Conservation (phyloP, 2,113 vertebrate genomes). For the Panurus biarmicus region DNA sequence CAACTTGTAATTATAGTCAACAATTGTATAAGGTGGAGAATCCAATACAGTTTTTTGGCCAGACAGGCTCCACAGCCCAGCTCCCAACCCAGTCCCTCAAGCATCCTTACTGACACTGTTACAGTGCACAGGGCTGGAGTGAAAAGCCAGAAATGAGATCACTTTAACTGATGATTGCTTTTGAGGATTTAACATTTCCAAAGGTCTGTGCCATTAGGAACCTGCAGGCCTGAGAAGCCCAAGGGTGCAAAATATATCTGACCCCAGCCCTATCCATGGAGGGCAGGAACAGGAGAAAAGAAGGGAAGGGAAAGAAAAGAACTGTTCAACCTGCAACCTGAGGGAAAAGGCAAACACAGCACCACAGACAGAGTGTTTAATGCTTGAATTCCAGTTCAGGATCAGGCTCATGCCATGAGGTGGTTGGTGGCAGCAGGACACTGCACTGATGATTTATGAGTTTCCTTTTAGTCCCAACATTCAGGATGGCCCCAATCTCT, state of each 20-base stretch:
- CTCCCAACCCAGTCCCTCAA: background rate
- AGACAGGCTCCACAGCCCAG: background rate
- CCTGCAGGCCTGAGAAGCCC: background rate
- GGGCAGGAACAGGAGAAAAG: background rate
- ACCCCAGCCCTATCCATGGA: accelerated
- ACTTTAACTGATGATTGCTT: background rate
- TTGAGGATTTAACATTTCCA: background rate
- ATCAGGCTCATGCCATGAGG: background rate
- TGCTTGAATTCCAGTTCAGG: background rate
- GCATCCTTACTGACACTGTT: background rate
- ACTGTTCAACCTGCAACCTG: background rate
- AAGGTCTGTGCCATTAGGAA: background rate
- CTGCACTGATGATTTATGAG: background rate
- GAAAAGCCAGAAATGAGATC: background rate
- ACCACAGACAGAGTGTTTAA: background rate
- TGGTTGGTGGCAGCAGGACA: background rate
- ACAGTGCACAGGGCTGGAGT: background rate
- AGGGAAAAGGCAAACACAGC: background rate
- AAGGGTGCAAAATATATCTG: background rate
- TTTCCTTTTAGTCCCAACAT: background rate
- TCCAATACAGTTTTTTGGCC: background rate
- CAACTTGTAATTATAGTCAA: background rate
- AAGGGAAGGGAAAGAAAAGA: background rate
- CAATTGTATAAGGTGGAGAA: background rate
- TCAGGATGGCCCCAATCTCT: background rate